Conservation (phyloP, 2,888 invertebrate genomes). For the Apotomis betuletana region DNA sequence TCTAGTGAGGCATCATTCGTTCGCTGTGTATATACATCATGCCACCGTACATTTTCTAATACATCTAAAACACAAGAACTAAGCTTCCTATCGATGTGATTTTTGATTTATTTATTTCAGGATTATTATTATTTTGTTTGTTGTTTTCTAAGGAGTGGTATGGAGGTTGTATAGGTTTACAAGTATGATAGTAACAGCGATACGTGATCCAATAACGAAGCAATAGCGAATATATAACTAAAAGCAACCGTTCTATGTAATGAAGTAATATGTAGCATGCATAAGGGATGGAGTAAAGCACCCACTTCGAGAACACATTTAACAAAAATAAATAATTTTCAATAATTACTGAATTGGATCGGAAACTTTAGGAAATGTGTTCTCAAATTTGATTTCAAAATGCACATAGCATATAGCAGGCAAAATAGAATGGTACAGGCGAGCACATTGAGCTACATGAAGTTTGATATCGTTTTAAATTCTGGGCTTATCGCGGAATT, state of each 20-base stretch:
- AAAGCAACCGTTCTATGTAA: conserved; percentile 25
- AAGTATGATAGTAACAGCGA: conserved; percentile 34
- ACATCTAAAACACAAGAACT: conserved; percentile 62
- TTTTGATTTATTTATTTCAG: conserved; percentile 23
- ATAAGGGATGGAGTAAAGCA: conserved; percentile 35
- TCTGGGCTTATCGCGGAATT: background rate
- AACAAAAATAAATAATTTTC: background rate
- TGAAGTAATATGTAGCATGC: conserved; percentile 36
- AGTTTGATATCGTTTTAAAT: background rate
- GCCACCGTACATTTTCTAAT: conserved; percentile 49
- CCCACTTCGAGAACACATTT: conserved; percentile 30
- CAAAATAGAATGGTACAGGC: conserved; percentile 21
- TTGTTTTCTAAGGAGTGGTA: conserved; percentile 13
- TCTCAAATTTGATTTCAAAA: conserved; percentile 24
- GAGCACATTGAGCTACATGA: conserved; percentile 26
- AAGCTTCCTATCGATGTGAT: conserved; percentile 56
- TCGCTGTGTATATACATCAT: conserved; percentile 43
- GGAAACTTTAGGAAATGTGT: conserved; percentile 3
- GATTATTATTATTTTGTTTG: conserved; percentile 4
- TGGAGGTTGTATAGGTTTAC: conserved; percentile 18
- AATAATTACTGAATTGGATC: too few species aligned
- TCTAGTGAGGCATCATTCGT: conserved; percentile 72
- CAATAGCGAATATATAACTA: conserved; percentile 31
- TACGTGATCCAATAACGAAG: conserved; percentile 33
- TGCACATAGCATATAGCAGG: conserved; percentile 28